Base-by-base conservation (phyloP, 2,113 vertebrate genomes). In the Hemichromis elongatus region DNA sequence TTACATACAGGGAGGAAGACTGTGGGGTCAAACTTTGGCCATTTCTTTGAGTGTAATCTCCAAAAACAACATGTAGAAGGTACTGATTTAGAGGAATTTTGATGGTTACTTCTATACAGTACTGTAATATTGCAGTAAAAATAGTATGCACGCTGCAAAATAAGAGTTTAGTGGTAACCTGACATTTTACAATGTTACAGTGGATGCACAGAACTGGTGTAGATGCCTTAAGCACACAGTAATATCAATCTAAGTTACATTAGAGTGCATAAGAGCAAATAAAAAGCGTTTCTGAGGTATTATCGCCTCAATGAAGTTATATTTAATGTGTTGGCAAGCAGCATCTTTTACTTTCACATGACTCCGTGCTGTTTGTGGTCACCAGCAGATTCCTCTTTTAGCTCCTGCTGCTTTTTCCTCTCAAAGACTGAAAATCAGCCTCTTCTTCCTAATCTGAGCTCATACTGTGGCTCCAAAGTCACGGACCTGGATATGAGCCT, bases 351-450 rank as follows among this genome's bases (percentile, higher is more conserved):
- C 42, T 50, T 50, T 18, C 18, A 30, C 26, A 9, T 77, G 28
- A 33, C 10, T 24, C 14, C 19, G 9, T 37, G 9, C 35, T 28
- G 12, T 4, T 59, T 59, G 13, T 28, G 47, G n/a, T 28, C 37
- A 57, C 12, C 16, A 13, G 6, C 24, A 47, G 3, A 57, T 3
- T 47, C 12, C 16, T 33, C 8, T 73, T 21, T 73, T 11, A 9
- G 9, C 30, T 52, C 70, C 5, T 53, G 42, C 55, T 21, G 12
- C 59, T 40, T 54, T 56, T 68, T 35, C 19, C 53, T 47, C 57
- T 56, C 4, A 78, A 57, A 78, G 59, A 78, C n/a, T 47, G 83
- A 68, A n/a, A 28, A 30, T 54, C 77, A 35, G 24, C 81, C 13
- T n/a, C 16, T 47, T 40, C 19, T 66, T 66, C 61, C 61, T 68